Base-by-base conservation (phyloP, 2,113 vertebrate species). In the Nibea albiflora region DNA sequence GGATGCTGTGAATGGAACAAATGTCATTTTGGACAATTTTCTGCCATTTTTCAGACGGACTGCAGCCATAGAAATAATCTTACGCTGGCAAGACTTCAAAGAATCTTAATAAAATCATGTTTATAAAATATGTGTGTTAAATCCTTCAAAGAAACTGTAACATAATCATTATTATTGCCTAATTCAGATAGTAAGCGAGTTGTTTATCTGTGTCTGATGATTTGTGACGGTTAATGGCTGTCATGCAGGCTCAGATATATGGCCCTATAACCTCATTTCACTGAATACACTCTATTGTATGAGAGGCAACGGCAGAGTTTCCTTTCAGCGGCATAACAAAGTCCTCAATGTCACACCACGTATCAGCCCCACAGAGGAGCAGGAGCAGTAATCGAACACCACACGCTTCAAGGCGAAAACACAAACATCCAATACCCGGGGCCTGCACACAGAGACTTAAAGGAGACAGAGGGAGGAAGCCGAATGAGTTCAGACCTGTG, bases 311-410 rank as follows among this genome's bases (percentile, higher is more conserved):
- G 49, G 76, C 24, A 62, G 56, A 31, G 73, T 53, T 84, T 17
- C 53, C 35, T 83, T 73, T 80, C 35, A 75, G 53, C 58, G 74
- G 75, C 65, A 86, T 63, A 85, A 83, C 81, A 81, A 86, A 76
- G 70, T 68, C 35, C 39, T 87, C 49, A 68, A 76, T 84, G 83
- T 89, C 87, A 81, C 81, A 81, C 68, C 73, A 73, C 68, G 46
- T 72, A 83, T 92, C 87, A 90, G 84, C 83, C 82, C 52, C 57
- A 85, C 81, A 83, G 57, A 66, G 57, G 82, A 80, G 81, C 39
- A 79, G 85, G 71, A n/a, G 65, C 22, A 85, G 93, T 89, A 94
- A 95, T 78, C 66, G 0, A 86, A 94, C 80, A 93, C 93, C 89
- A 68, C 49, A 5, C 15, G 42, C 77, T 75, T 65, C 57, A 72